Evolutionary conservation across 2,113 vertebrate genomes (phyloP).

Genomic region (Odobenus rosmarus): DNA sequence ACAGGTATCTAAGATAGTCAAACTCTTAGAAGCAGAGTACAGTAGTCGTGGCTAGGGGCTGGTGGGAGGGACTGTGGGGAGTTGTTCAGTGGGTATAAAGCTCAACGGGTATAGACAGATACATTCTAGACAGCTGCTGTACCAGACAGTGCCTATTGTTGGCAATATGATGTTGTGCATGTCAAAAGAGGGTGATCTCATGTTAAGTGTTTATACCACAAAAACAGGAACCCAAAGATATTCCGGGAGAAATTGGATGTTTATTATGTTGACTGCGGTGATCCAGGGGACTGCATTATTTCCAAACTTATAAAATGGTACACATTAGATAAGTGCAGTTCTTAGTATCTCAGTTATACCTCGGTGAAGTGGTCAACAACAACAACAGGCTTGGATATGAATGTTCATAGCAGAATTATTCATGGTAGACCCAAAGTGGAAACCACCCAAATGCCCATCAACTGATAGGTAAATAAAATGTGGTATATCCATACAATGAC

Average conservation of each 20-base stretch:
- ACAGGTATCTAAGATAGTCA: background rate
- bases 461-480: background rate
- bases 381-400: background rate
- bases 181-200: background rate
- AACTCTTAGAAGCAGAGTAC: background rate
- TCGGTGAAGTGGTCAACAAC: background rate
- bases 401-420: background rate
- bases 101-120: background rate
- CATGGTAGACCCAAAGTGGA: background rate
- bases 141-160: background rate
- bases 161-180: background rate
- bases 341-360: background rate
- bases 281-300: background rate
- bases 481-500: background rate
- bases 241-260: background rate
- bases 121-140: background rate
- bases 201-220: background rate
- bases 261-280: background rate
- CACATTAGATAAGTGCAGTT: background rate
- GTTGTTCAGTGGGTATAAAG: fast-evolving
- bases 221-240: background rate
- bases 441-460: background rate
- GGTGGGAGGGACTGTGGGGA: no score
- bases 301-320: background rate
- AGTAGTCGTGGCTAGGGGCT: background rate